Base-by-base conservation (phyloP, 1,140 invertebrate genomes). In the Gyrodactylus bullatarudis region DNA sequence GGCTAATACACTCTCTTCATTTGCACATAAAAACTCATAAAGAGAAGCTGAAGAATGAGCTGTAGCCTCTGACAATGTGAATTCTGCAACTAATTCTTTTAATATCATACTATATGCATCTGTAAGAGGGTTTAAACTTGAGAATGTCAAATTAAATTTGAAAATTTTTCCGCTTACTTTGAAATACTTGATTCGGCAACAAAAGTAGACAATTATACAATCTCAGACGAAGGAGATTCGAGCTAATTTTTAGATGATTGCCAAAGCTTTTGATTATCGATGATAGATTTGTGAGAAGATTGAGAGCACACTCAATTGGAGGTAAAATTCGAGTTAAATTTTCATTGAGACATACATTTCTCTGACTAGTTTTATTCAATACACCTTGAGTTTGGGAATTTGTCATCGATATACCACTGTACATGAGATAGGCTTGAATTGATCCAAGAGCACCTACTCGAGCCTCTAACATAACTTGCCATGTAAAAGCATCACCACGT, bases 401-500 rank as follows among this genome's bases (percentile, higher is more conserved):
- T 54, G 34, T 54, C 8, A 16, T 54, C 8, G n/a, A n/a, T 8
- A 54, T 54, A 8, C 34, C 34, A 78, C 91, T 95, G 79, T 93
- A 87, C 2, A 87, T 81, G 1, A 97, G 79, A 78, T 97, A 89
- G 79, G 90, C 93, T 77, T 94, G 87, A 85, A 97, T 89, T 0
- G 89, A 73, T 23, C 72, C 20, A 23, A 73, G 27, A 2, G 72
- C 72, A 8, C 72, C 72, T 1, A n/a, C 25, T 73, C 72, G 1
- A 16, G 72, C 23, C 26, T 73, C 72, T 27, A 73, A 26, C 23
- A 26, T 94, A 22, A 97, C 89, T 84, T 96, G 91, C 94, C 94
- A 98, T 68, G 93, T 98, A 79, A 97, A 97, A 0, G 90, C 88
- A 84, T 98, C 94, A 2, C 94, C 94, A 75, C 93, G 84, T 0